These are phyloP conservation scores for Helogale parvula DNA, from an alignment of 2,113 vertebrate genomes.

Conservation along the genomic window DNA sequence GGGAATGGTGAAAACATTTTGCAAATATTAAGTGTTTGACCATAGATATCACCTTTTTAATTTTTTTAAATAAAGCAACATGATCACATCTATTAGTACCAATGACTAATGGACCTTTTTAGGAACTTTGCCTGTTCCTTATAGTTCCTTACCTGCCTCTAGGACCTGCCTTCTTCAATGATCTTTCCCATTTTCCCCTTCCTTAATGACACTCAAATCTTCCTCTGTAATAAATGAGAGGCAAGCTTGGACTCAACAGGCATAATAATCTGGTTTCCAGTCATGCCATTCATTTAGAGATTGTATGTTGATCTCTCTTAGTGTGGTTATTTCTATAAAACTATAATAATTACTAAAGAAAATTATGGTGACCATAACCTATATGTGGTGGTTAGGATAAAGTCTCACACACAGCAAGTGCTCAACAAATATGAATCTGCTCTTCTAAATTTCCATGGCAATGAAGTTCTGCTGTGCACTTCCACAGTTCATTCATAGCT, in stretches of 20 bases:
- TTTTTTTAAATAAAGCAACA: background rate
- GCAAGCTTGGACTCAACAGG: background rate
- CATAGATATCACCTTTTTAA: background rate
- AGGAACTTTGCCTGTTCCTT: background rate
- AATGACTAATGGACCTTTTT: background rate
- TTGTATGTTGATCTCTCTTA: background rate
- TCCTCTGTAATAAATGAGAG: background rate
- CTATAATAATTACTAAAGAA: background rate
- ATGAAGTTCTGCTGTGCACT: background rate
- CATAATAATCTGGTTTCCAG: background rate
- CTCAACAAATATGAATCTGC: background rate
- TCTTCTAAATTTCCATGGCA: background rate
- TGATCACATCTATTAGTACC: background rate
- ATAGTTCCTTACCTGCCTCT: background rate
- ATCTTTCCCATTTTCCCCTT: background rate
- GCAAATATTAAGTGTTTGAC: background rate
- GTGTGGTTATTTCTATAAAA: background rate
- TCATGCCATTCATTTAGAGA: background rate
- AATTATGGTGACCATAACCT: slow-evolving; percentile 7
- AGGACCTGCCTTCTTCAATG: background rate
- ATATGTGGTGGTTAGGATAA: background rate
- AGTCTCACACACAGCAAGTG: background rate
- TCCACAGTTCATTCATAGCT: background rate
- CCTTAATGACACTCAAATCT: background rate
- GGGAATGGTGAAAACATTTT: background rate